Conservation (phyloP, 2,888 invertebrate species). For the Keiferia lycopersicella region DNA sequence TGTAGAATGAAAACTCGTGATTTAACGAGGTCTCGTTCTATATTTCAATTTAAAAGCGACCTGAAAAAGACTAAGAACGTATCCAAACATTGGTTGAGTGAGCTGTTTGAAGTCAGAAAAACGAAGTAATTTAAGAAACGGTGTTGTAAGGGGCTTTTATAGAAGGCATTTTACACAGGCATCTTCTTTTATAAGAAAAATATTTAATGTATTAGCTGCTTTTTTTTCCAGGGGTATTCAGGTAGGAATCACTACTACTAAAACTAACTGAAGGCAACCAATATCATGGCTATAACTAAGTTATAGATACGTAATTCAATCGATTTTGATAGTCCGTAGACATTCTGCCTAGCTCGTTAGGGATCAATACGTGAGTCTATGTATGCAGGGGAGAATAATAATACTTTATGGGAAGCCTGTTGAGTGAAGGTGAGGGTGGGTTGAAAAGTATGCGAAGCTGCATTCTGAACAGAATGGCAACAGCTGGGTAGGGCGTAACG, state of each 20-base stretch:
- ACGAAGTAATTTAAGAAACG: not conserved
- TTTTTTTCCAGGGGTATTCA: not conserved
- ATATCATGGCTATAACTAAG: too few species aligned
- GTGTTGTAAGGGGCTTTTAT: not conserved
- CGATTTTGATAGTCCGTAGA: too few species aligned
- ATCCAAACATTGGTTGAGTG: constrained; percentile 7
- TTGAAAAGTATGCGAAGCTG: constrained; percentile 43
- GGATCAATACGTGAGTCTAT: not conserved
- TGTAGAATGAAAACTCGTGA: constrained; percentile 23
- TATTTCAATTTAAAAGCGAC: constrained; percentile 34
- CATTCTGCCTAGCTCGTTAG: not conserved
- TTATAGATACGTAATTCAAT: not conserved
- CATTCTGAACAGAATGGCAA: constrained; percentile 46
- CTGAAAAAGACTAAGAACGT: constrained; percentile 23
- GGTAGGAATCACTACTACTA: too few species aligned
- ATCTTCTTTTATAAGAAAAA: too few species aligned
- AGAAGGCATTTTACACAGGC: too few species aligned
- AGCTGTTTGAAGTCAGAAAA: not conserved
- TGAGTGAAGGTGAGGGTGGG: constrained; percentile 25
- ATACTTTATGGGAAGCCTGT: constrained; percentile 15
- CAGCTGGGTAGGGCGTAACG: constrained; percentile 53
- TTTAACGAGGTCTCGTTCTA: constrained; percentile 33
- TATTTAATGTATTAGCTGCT: too few species aligned
- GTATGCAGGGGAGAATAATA: constrained; percentile 16
- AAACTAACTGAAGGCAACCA: too few species aligned